phyloP scores from a whole-genome alignment of 2,888 invertebrate genomes.

The Drosophila kambysellisi region DNA sequence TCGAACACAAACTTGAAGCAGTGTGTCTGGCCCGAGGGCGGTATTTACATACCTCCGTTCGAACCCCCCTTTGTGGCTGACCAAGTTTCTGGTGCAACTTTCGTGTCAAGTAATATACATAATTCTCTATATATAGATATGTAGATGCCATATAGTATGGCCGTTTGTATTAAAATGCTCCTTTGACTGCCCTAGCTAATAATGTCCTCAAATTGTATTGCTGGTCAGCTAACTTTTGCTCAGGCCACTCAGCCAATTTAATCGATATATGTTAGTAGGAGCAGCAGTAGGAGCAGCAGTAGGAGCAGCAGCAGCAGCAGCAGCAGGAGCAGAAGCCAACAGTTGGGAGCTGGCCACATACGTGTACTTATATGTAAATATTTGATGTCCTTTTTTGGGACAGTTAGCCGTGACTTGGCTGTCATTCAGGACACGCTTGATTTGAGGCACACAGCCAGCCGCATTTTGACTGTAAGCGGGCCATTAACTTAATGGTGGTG shows the following conservation, averaged over 20 bases:
- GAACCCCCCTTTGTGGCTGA: slow-evolving; percentile 26
- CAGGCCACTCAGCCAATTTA: slow-evolving; percentile 52
- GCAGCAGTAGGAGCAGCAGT: slow-evolving; percentile 29
- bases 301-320: slow-evolving; percentile 20
- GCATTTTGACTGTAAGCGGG: slow-evolving; percentile 34
- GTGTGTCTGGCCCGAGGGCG: slow-evolving; percentile 55
- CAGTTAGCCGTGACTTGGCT: slow-evolving; percentile 49
- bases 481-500: slow-evolving; percentile 42
- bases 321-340: slow-evolving; percentile 47
- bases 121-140: slow-evolving; percentile 2
- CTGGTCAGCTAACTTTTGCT: slow-evolving; percentile 54
- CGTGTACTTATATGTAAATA: slow-evolving; percentile 49
- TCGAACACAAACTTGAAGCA: slow-evolving; percentile 34
- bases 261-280: slow-evolving; percentile 58
- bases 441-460: slow-evolving; percentile 29
- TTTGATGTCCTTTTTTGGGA: slow-evolving; percentile 53
- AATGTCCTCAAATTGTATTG: slow-evolving; percentile 63
- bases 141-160: slow-evolving; percentile 4
- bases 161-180: slow-evolving; percentile 54
- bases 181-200: slow-evolving; percentile 44
- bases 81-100: slow-evolving; percentile 54
- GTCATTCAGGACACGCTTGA: slow-evolving; percentile 70
- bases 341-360: slow-evolving; percentile 37
- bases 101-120: slow-evolving; percentile 24
- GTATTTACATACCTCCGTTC: slow-evolving; percentile 59